These are phyloP conservation scores for Drosophila anomelani DNA, from an alignment of 2,888 invertebrate species.

Conservation along the genomic window DNA sequence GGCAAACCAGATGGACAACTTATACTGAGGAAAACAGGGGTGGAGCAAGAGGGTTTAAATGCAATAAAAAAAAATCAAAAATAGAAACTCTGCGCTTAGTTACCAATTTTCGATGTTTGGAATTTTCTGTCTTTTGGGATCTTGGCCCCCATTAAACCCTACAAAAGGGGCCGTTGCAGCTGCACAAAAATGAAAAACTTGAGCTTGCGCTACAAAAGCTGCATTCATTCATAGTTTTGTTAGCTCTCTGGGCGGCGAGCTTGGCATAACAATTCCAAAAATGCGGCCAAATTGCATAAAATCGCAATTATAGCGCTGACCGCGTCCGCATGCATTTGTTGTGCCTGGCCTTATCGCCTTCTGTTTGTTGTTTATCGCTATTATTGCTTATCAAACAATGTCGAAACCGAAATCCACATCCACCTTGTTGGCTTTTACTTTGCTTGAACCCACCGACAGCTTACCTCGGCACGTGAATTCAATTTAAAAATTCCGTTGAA, in stretches of 20 bases:
- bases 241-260: slow-evolving; percentile 36
- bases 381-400: slow-evolving; percentile 55
- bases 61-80: neutral
- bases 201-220: slow-evolving; percentile 27
- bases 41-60: neutral
- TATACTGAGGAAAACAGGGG: slow-evolving; percentile 18
- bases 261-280: slow-evolving; percentile 54
- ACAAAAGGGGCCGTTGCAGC: slow-evolving; percentile 6
- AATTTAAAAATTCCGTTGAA: slow-evolving; percentile 49
- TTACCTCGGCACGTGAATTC: slow-evolving; percentile 53
- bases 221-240: slow-evolving; percentile 40
- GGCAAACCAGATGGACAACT: slow-evolving; percentile 71
- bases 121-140: neutral
- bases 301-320: slow-evolving; percentile 28
- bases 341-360: slow-evolving; percentile 45
- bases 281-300: slow-evolving; percentile 51
- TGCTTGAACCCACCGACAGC: slow-evolving; percentile 4
- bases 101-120: neutral
- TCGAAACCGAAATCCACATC: slow-evolving; percentile 37
- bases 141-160: neutral
- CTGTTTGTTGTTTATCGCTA: slow-evolving; percentile 31
- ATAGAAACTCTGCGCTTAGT: neutral
- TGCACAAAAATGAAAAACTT: slow-evolving; percentile 8
- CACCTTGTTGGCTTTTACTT: slow-evolving; percentile 14
- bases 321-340: slow-evolving; percentile 46